Conservation (phyloP, 2,888 invertebrate species). For the Vesta saturnalis region DNA sequence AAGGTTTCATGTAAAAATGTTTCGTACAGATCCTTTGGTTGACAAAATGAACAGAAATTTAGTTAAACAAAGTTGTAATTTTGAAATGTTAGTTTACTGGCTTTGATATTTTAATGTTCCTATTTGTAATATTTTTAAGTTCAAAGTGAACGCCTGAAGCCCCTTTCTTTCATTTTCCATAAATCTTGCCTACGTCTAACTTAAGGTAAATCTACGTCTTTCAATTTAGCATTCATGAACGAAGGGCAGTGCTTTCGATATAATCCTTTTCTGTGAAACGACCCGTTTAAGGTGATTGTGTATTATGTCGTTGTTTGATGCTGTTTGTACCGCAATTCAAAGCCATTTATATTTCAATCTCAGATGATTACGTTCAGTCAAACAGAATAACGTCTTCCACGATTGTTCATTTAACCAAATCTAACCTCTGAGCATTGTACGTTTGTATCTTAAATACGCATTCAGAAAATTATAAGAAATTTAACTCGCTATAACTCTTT, state of each 20-base stretch:
- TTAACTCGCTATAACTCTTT: constrained; percentile 4
- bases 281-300: constrained; percentile 40
- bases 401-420: constrained; percentile 38
- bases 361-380: constrained; percentile 32
- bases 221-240: constrained; percentile 39
- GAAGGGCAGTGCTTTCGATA: constrained; percentile 32
- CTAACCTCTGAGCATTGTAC: constrained; percentile 23
- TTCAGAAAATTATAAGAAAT: constrained; percentile 19
- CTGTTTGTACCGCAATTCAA: constrained; percentile 32
- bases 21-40: not conserved
- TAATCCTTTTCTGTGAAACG: constrained; percentile 37
- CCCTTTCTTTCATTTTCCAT: constrained; percentile 24
- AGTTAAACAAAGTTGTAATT: not conserved
- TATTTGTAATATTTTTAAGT: constrained; percentile 14
- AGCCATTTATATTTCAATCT: constrained; percentile 41
- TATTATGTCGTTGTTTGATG: constrained; percentile 39
- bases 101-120: not conserved
- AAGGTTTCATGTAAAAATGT: not conserved
- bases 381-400: constrained; percentile 33
- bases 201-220: constrained; percentile 30
- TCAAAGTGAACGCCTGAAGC: constrained; percentile 19
- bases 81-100: not conserved
- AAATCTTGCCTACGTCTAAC: constrained; percentile 22
- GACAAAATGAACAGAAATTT: not conserved
- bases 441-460: constrained; percentile 11